Base-by-base conservation (phyloP, 2,113 vertebrate genomes). In the Heteronetta atricapilla region DNA sequence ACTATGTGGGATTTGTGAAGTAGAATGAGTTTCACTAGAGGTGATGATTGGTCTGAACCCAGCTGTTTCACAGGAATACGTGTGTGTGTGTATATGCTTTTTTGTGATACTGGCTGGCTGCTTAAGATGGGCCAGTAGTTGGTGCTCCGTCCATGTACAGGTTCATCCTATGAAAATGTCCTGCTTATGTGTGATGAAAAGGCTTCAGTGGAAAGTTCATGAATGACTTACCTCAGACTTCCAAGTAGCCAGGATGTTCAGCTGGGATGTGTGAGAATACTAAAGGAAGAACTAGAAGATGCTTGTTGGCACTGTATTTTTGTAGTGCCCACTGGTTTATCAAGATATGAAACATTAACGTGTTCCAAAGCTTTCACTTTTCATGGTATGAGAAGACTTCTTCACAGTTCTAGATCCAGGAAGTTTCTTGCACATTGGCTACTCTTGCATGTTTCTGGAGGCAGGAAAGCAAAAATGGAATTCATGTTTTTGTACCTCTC, bases 371-470 rank as follows among this genome's bases (percentile, higher is more conserved):
- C 42, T 86, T 93, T 86, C 52, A 46, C 70, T 93, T 93, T 86
- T 92, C 56, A 38, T 68, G 42, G 40, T 38, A 31, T 64, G 15
- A 25, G 56, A 72, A 64, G 74, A 86, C 15, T 67, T 83, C 82
- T 77, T 88, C 15, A n/a, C n/a, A 46, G 28, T 59, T 92, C 55
- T 67, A 67, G 55, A 34, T 70, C 31, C 28, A 63, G 63, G 72
- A 92, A 62, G n/a, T 86, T 91, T 93, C 60, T 90, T 77, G 56
- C 67, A 60, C n/a, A 14, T 93, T 69, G 66, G 42, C 64, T 94
- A 7, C 63, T 83, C 28, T 55, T 74, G 10, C 83, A 50, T 46
- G 42, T 63, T 88, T 64, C 80, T 77, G 42, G 86, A 93, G 60
- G 68, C 82, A 77, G 82, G 63, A 94, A 70, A 31, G 64, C 56